These are phyloP conservation scores for Condylura cristata DNA, from an alignment of 2,113 vertebrate genomes.

Conservation along the genomic window DNA sequence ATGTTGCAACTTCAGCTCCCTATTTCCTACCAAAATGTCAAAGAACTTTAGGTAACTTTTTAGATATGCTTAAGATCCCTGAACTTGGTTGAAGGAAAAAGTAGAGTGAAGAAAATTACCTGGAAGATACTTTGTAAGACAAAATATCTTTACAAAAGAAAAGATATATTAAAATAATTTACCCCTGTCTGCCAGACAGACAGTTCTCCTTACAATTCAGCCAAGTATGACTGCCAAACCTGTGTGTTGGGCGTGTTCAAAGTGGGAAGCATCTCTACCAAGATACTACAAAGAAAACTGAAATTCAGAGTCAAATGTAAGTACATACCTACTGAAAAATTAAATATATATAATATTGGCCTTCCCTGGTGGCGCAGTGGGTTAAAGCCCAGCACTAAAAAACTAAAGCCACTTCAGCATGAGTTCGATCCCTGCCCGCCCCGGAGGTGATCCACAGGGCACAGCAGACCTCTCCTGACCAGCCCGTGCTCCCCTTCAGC, in stretches of 20 bases:
- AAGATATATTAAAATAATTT: slow-evolving; percentile 56
- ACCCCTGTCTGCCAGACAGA: slow-evolving; percentile 65
- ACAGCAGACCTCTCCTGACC: too few species aligned
- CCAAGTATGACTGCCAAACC: slow-evolving; percentile 77
- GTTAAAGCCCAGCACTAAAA: too few species aligned
- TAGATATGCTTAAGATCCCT: slow-evolving; percentile 35
- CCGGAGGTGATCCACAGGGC: too few species aligned
- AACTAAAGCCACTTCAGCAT: too few species aligned
- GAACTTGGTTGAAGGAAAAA: background rate
- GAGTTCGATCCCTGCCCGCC: too few species aligned
- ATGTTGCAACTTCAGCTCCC: slow-evolving; percentile 32
- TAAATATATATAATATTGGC: background rate
- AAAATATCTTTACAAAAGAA: background rate
- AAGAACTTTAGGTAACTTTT: slow-evolving; percentile 24
- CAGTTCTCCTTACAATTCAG: slow-evolving; percentile 74
- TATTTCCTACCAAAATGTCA: slow-evolving; percentile 47
- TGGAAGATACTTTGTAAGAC: slow-evolving; percentile 47
- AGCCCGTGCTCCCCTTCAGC: too few species aligned
- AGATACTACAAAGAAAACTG: slow-evolving; percentile 57
- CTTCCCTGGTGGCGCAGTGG: too few species aligned
- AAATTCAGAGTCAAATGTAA: slow-evolving; percentile 27
- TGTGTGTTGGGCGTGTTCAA: slow-evolving; percentile 63
- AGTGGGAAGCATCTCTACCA: slow-evolving; percentile 61
- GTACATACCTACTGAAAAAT: slow-evolving; percentile 42
- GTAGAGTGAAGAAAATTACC: background rate